Evolutionary conservation across 2,113 vertebrate species (phyloP).

Genomic region (Lathamus discolor): DNA sequence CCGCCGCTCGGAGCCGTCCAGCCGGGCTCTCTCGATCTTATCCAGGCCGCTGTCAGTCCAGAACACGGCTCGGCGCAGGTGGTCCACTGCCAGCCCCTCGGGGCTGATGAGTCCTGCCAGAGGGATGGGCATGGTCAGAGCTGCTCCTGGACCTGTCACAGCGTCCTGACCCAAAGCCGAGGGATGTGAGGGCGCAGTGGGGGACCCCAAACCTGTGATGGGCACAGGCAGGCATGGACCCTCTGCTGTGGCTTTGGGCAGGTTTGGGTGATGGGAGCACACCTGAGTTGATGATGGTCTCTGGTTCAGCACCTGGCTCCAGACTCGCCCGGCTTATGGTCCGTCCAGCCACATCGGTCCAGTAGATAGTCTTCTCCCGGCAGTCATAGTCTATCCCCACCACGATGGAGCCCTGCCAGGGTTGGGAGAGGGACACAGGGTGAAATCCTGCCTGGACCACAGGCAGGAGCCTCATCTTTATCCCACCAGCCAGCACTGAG

Average conservation of each 20-base stretch:
- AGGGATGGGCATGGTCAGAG: neutral
- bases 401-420: constrained; percentile 90
- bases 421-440: neutral
- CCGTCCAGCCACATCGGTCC: constrained; percentile 91
- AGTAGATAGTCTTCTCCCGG: constrained; percentile 88
- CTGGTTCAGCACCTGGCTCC: constrained; percentile 85
- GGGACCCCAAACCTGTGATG: rapidly evolving
- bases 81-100: constrained; percentile 90
- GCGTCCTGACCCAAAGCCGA: rapidly evolving
- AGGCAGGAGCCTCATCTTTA: neutral
- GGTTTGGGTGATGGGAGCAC: neutral
- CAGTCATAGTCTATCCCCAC: constrained; percentile 94
- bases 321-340: constrained; percentile 86
- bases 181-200: rapidly evolving
- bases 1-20: constrained; percentile 85
- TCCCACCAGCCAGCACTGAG: rapidly evolving
- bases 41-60: constrained; percentile 95
- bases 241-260: rapidly evolving
- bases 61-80: constrained; percentile 84
- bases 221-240: rapidly evolving
- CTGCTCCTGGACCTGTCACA: rapidly evolving
- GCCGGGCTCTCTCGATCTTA: constrained; percentile 83
- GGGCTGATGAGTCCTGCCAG: constrained; percentile 89
- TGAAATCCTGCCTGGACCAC: neutral
- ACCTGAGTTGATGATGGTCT: constrained; percentile 88